Evolutionary conservation across 2,797 vertebrate genomes (phyloP).

Genomic region (Brachyalestes nurse): DNA sequence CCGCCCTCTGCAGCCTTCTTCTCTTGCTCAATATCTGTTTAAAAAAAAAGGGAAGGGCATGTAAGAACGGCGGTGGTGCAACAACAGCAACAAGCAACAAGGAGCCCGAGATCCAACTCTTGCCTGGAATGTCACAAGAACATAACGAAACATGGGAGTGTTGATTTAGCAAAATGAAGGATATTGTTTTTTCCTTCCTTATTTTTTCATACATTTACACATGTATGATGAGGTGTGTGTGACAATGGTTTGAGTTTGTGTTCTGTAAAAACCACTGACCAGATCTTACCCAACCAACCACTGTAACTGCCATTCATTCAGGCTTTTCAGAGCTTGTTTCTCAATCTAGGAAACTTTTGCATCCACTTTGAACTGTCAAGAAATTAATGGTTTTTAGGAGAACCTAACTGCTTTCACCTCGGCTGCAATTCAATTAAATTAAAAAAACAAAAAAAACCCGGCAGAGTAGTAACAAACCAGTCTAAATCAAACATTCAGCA

Average conservation of each 20-base stretch:
- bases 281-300: neutral
- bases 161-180: neutral
- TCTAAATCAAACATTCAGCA: neutral
- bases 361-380: neutral
- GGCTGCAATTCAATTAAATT: neutral
- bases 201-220: neutral
- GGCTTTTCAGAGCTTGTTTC: neutral
- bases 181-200: neutral
- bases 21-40: slow-evolving; percentile 52
- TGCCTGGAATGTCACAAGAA: neutral
- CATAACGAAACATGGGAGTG: neutral
- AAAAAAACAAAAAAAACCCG: neutral
- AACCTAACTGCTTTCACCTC: neutral
- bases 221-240: neutral
- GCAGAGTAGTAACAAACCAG: neutral
- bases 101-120: neutral
- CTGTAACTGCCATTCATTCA: slow-evolving; percentile 1
- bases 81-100: neutral
- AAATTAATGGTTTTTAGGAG: neutral
- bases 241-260: neutral
- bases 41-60: slow-evolving; percentile 26
- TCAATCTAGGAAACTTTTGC: neutral
- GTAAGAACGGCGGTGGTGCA: slow-evolving; percentile 8
- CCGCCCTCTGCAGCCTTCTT: slow-evolving; percentile 18
- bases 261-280: neutral